These are phyloP conservation scores for Hesperophylax magnus DNA, from an alignment of 1,140 invertebrate genomes.

Conservation along the genomic window DNA sequence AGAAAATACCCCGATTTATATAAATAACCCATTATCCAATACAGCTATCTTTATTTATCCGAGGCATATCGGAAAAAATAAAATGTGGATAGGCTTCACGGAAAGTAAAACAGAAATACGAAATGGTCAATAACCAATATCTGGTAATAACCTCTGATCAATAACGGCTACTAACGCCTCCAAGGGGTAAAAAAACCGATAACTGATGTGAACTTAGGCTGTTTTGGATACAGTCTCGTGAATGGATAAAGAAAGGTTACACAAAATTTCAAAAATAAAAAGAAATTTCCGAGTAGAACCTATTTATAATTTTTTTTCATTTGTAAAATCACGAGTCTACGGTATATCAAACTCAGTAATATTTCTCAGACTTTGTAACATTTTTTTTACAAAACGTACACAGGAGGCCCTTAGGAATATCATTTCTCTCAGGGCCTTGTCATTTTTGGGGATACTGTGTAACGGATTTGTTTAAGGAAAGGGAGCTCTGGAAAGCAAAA, in stretches of 20 bases:
- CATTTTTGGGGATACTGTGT: too few species aligned
- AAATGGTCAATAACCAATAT: neutral
- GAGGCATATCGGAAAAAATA: neutral
- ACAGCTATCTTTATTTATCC: neutral
- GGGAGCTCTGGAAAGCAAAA: too few species aligned
- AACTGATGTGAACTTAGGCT: neutral
- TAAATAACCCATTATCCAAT: neutral
- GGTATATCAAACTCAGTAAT: too few species aligned
- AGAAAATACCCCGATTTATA: neutral
- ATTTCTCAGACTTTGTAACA: too few species aligned
- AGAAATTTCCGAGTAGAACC: neutral
- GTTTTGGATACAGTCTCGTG: neutral
- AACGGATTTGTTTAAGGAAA: too few species aligned
- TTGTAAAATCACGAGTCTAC: too few species aligned
- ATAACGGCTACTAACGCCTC: neutral
- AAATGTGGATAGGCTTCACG: neutral
- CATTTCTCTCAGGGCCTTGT: too few species aligned
- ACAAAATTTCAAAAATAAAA: neutral
- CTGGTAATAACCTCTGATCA: neutral
- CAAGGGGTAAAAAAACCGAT: neutral
- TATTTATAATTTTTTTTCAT: too few species aligned
- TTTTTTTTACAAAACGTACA: too few species aligned
- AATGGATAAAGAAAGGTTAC: neutral
- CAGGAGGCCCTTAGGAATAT: too few species aligned
- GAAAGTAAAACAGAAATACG: neutral